These are phyloP conservation scores for Mirounga angustirostris DNA, from an alignment of 2,113 vertebrate species.

Conservation along the genomic window DNA sequence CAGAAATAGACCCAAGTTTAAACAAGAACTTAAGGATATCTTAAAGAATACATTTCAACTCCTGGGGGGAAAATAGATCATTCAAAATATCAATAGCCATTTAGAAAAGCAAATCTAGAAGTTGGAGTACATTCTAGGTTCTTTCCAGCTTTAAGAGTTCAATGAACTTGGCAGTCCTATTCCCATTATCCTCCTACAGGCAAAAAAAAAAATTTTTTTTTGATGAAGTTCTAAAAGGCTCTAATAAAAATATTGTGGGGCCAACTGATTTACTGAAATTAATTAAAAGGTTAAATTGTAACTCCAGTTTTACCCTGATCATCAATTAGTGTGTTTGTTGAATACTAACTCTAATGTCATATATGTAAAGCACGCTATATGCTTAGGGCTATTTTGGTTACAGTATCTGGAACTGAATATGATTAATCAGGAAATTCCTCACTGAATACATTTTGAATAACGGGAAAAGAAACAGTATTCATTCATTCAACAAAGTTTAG, in stretches of 20 bases:
- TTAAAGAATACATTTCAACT: conserved; percentile 3
- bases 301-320: conserved; percentile 25
- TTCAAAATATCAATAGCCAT: background rate
- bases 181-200: background rate
- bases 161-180: background rate
- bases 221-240: background rate
- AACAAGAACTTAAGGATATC: background rate
- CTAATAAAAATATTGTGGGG: background rate
- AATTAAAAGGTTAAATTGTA: conserved; percentile 12
- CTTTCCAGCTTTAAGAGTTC: conserved; percentile 1
- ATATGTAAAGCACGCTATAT: background rate
- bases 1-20: conserved; percentile 13
- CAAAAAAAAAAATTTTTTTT: background rate
- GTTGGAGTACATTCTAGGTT: background rate
- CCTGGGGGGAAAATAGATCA: background rate
- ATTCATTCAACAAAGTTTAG: conserved; percentile 20
- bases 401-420: background rate
- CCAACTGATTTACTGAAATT: background rate
- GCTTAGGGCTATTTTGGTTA: background rate
- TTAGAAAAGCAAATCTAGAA: conserved; percentile 34
- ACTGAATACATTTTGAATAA: background rate
- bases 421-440: conserved; percentile 10
- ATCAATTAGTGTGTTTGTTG: background rate
- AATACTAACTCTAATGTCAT: conserved; percentile 9
- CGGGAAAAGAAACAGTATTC: background rate